Percentiles rank a stretch among this genome's conserved stretches.
phyloP scores from a whole-genome alignment of 1,140 invertebrate genomes.

The Trachymyrmex cornetzi region DNA sequence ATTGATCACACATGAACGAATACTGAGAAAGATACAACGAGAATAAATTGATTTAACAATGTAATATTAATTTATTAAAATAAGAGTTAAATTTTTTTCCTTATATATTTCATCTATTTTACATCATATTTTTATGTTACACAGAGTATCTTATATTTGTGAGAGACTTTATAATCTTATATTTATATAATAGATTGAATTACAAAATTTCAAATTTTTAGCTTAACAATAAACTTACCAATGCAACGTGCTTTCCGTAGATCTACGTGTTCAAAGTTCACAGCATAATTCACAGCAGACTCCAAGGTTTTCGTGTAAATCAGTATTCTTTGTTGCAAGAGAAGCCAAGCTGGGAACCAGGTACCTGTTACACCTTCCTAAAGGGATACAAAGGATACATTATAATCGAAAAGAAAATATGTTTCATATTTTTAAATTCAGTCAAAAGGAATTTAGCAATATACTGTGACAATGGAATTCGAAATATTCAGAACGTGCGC shows the following conservation, averaged over 20 bases:
- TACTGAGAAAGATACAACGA: background rate
- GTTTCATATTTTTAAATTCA: slow-evolving; percentile 7
- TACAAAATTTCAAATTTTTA: background rate
- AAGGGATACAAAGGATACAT: slow-evolving; percentile 48
- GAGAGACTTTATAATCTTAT: background rate
- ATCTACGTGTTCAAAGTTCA: slow-evolving; percentile 89
- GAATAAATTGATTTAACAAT: slow-evolving; percentile 9
- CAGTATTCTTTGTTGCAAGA: slow-evolving; percentile 91
- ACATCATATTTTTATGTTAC: background rate
- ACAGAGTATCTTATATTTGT: background rate
- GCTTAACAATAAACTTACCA: slow-evolving; percentile 85
- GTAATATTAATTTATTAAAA: background rate
- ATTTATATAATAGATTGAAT: background rate
- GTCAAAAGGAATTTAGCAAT: background rate
- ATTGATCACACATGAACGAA: slow-evolving; percentile 13
- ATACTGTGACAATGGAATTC: background rate
- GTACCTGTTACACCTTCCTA: slow-evolving; percentile 89
- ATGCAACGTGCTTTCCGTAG: slow-evolving; percentile 93
- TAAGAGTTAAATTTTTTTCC: background rate
- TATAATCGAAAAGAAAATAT: background rate
- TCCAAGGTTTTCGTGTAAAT: slow-evolving; percentile 88
- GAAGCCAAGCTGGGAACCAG: slow-evolving; percentile 93
- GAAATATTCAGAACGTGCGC: slow-evolving; percentile 6
- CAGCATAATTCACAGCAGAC: slow-evolving; percentile 81
- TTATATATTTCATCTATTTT: background rate